phyloP scores from a whole-genome alignment of 2,888 invertebrate genomes.

The Nomada ferruginata region DNA sequence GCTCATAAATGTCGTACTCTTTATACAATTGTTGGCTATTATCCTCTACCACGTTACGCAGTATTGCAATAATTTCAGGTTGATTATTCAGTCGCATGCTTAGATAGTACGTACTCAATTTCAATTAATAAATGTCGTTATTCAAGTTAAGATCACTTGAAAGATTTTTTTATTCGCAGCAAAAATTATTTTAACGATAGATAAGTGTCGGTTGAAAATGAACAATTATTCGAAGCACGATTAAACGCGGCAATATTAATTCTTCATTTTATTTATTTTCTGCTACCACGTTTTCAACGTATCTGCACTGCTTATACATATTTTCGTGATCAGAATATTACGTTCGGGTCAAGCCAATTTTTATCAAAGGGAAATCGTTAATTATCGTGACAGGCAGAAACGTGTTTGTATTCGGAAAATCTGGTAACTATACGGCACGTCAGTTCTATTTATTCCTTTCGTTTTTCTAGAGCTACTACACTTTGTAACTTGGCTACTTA shows the following conservation, averaged over 20 bases:
- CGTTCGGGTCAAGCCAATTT: background rate
- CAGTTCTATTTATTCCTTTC: background rate
- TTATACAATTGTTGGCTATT: slow-evolving; percentile 58
- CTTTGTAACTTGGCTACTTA: slow-evolving; percentile 22
- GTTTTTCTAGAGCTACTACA: background rate
- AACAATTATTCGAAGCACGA: background rate
- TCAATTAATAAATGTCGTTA: background rate
- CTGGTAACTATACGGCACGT: background rate
- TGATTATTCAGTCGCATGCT: slow-evolving; percentile 78
- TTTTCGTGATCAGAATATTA: background rate
- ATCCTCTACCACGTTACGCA: slow-evolving; percentile 52
- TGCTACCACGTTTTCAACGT: slow-evolving; percentile 8
- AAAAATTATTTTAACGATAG: background rate
- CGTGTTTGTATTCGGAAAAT: background rate
- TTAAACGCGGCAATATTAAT: background rate
- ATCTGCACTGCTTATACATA: slow-evolving; percentile 10
- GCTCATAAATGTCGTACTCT: slow-evolving; percentile 53
- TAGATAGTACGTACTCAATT: slow-evolving; percentile 56
- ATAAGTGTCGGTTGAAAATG: background rate
- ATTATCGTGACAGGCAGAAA: slow-evolving; percentile 3
- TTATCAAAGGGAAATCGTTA: background rate
- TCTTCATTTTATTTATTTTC: background rate
- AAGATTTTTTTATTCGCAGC: background rate
- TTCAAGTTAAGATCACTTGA: background rate
- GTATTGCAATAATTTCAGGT: slow-evolving; percentile 70